Evolutionary conservation across 2,888 invertebrate species (phyloP), one percentile per base, ranked within the genome.

Genomic region (Synanthedon vespiformis): DNA sequence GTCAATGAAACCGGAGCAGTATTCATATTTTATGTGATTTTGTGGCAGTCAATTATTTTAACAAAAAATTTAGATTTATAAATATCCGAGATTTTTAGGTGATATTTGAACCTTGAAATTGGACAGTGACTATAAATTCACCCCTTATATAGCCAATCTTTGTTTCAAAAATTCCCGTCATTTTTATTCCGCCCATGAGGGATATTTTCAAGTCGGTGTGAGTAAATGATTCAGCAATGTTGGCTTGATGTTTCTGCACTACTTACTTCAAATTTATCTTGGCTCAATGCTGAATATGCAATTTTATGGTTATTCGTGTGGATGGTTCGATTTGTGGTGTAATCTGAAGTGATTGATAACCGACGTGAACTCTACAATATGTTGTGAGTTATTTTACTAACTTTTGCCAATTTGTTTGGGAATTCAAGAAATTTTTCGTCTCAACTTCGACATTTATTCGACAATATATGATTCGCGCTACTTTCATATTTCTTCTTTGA

Each of bases 261-360:
- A 72, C 71, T 75, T 75, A 72, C 61, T 64, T 62, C 63, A 61
- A 74, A 74, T 77, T 65, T 73, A 74, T 76, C 67, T 68, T 70
- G 62, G 62, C 62, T 63, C 60, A 58, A 57, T 65, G 70, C 72
- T 78, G 78, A 80, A 73, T 74, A 74, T 79, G 74, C 72, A 76
- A 74, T 71, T 77, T 79, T 77, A 72, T 75, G 68, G 73, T 72
- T 72, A 73, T 70, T 65, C 74, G 64, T 70, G 64, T 75, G 69
- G 67, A 71, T 72, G 69, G 68, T 69, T 74, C 71, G 69, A 77
- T 77, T 77, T 72, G 74, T 74, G 68, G 66, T 64, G 70, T 79
- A 77, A 76, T 77, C 72, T 74, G 63, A 61, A 63, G 70, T 78
- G 78, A 80, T 80, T 73, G 78, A 80, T 80, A 63, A 67, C 59